These are phyloP conservation scores for Patella depressa DNA, from an alignment of 2,888 invertebrate species.

Conservation along the genomic window DNA sequence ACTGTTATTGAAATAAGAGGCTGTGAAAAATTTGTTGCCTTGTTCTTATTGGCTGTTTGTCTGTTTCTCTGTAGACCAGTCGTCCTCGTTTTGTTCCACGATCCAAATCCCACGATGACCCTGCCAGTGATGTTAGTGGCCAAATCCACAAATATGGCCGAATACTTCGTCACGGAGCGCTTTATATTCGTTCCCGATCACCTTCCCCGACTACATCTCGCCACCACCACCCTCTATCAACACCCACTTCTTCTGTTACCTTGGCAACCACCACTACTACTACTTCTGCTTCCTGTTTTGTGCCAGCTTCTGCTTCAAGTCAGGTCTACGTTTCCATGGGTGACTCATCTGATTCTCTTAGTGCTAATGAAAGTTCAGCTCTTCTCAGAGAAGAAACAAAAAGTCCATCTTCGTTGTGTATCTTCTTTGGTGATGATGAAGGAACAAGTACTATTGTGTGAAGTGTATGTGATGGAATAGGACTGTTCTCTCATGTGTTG, in stretches of 20 bases:
- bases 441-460: slow-evolving; percentile 26
- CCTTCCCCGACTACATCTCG: slow-evolving; percentile 65
- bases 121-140: slow-evolving; percentile 46
- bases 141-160: slow-evolving; percentile 56
- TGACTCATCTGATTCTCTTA: slow-evolving; percentile 70
- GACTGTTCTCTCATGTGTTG: no score
- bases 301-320: slow-evolving; percentile 34
- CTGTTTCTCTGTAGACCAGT: slow-evolving; percentile 46
- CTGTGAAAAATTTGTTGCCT: background rate
- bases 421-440: slow-evolving; percentile 58
- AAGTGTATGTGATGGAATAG: background rate
- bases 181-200: slow-evolving; percentile 63
- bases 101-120: slow-evolving; percentile 69
- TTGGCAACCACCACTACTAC: slow-evolving; percentile 30
- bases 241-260: slow-evolving; percentile 15
- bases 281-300: slow-evolving; percentile 28
- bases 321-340: slow-evolving; percentile 66
- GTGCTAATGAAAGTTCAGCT: slow-evolving; percentile 75
- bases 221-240: slow-evolving; percentile 61
- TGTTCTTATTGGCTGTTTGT: slow-evolving; percentile 14
- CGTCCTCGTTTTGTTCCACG: slow-evolving; percentile 64
- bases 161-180: slow-evolving; percentile 67
- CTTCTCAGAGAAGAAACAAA: slow-evolving; percentile 68
- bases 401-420: slow-evolving; percentile 53
- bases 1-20: background rate